Evolutionary conservation across 2,888 invertebrate species (phyloP).

Genomic region (Congeria kusceri): DNA sequence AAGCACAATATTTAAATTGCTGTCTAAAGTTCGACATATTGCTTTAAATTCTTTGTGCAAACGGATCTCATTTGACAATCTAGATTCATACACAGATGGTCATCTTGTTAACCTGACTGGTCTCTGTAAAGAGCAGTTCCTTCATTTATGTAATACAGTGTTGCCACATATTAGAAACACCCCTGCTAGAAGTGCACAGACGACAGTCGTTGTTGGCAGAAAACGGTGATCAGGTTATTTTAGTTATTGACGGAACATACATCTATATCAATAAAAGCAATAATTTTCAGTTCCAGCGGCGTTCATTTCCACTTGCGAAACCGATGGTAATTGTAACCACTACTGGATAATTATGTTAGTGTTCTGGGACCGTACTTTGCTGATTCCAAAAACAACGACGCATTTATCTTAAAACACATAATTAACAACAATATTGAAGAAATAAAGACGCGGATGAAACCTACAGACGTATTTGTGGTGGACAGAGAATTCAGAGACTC

Average conservation of each 20-base stretch:
- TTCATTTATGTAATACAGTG: no score
- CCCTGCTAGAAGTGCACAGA: no score
- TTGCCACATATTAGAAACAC: no score
- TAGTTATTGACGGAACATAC: conserved; percentile 61
- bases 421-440: conserved; percentile 50
- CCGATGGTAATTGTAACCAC: conserved; percentile 58
- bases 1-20: no score
- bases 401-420: conserved; percentile 52
- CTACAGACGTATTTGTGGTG: conserved; percentile 49
- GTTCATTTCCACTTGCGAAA: conserved; percentile 49
- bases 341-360: conserved; percentile 48
- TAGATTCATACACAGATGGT: no score
- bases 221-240: no score
- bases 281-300: conserved; percentile 52
- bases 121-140: no score
- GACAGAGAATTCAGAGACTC: conserved; percentile 61
- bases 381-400: conserved; percentile 57
- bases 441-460: conserved; percentile 39
- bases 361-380: conserved; percentile 56
- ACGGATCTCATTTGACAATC: no score
- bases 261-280: conserved; percentile 57
- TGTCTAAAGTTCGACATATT: no score
- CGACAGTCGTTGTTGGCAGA: no score
- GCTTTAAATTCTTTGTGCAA: no score
- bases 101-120: no score